Conservation (phyloP, 1,140 invertebrate genomes). For the Heliconius hewitsoni region DNA sequence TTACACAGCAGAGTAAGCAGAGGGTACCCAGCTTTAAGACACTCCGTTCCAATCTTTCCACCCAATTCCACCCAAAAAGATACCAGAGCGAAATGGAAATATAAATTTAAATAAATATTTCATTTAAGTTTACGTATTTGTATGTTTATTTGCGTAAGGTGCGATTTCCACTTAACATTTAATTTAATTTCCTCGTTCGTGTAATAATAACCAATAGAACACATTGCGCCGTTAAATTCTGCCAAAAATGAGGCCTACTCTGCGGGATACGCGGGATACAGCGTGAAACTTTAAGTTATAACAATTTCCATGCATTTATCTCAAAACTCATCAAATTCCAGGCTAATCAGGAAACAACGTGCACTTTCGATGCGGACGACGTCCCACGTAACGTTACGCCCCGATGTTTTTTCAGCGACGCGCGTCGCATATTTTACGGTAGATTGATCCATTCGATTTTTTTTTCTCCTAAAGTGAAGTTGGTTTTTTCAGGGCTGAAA, state of each 20-base stretch:
- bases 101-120: too few species aligned
- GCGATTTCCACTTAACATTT: not conserved
- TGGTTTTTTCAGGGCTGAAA: conserved; percentile 11
- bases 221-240: too few species aligned
- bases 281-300: not conserved
- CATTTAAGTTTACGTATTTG: too few species aligned
- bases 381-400: conserved; percentile 29
- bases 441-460: conserved; percentile 32
- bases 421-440: conserved; percentile 37
- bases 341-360: conserved; percentile 15
- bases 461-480: conserved; percentile 23
- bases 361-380: conserved; percentile 31
- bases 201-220: too few species aligned
- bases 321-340: not conserved
- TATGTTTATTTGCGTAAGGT: too few species aligned
- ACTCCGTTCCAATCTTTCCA: too few species aligned
- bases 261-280: not conserved
- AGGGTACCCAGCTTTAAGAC: too few species aligned
- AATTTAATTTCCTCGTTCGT: not conserved
- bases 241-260: too few species aligned
- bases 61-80: too few species aligned
- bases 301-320: not conserved
- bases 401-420: conserved; percentile 40
- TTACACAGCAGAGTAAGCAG: too few species aligned
- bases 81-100: too few species aligned